Evolutionary conservation across 2,888 invertebrate species (phyloP), one percentile per base, ranked within the genome.

Genomic region (Panopea generosa): DNA sequence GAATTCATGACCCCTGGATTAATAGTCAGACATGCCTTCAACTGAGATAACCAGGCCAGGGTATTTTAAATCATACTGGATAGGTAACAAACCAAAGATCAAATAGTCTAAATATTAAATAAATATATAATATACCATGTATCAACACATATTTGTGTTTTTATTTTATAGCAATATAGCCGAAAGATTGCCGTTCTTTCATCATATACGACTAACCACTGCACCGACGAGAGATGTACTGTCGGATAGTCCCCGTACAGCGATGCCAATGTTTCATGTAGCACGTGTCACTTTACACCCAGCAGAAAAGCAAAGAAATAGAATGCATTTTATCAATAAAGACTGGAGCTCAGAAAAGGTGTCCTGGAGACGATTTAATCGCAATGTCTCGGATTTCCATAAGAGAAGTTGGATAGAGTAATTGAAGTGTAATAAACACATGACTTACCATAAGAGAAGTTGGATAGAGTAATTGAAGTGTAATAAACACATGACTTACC

Each of bases 311-410:
- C n/a, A 22, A 16, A n/a, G 43, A 20, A 38, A 52, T n/a, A 38
- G 52, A 52, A 52, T 63, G 63, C 63, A 63, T 20, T 63, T 63
- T 43, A 63, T 63, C 2, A 24, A 63, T 20, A 52, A 26, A 24
- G 63, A 63, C 14, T 63, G 63, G 63, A 22, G 52, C 16, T 63
- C 63, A 6, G 63, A 63, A 18, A 52, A 43, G 14, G 53, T 63
- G 9, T 63, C 63, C 2, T 63, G 63, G 63, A n/a, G 52, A 9
- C 20, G 63, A 43, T 40, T 63, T 9, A 18, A 63, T 20, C 22
- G 14, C n/a, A 63, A 63, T 43, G 52, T 53, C 0, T 38, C 63
- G 20, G 63, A 63, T 20, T 38, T 40, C 22, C 63, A 63, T 20
- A 40, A 40, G 27, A 52, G 52, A 1, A 53, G 63, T 27, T 63